Evolutionary conservation across 2,113 vertebrate genomes (phyloP).

Genomic region (Carassius carassius): DNA sequence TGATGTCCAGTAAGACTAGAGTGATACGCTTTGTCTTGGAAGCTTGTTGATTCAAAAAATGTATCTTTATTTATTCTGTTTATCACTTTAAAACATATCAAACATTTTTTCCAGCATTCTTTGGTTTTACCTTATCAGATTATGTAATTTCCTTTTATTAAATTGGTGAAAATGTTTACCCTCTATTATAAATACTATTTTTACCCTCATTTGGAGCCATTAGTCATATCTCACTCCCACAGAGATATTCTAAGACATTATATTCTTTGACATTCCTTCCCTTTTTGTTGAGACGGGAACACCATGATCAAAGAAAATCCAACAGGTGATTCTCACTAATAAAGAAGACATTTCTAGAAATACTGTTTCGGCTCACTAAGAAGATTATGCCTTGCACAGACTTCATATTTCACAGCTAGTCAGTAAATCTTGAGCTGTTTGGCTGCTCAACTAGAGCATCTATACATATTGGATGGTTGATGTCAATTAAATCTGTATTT

Average conservation of each 20-base stretch:
- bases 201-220: not conserved
- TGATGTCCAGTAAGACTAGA: not conserved
- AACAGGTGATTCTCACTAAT: slow-evolving; percentile 38
- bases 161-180: not conserved
- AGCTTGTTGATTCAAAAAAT: not conserved
- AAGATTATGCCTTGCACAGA: slow-evolving; percentile 31
- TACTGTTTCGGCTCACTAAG: slow-evolving; percentile 37
- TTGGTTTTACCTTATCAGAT: not conserved
- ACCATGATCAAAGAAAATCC: slow-evolving; percentile 44
- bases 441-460: not conserved
- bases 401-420: slow-evolving; percentile 24
- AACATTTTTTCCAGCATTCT: not conserved
- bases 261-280: slow-evolving; percentile 18
- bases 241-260: slow-evolving; percentile 5
- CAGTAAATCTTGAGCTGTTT: not conserved
- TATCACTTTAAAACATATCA: not conserved
- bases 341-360: slow-evolving; percentile 11
- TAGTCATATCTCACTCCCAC: not conserved
- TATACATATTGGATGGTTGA: not conserved
- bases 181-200: not conserved
- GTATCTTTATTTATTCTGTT: not conserved
- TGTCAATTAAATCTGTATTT: not conserved
- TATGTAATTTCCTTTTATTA: not conserved
- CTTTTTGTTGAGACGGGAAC: slow-evolving; percentile 10
- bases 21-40: not conserved